These are phyloP conservation scores for Cyprinodon brontotheroides DNA, from an alignment of 2,113 vertebrate genomes.

Conservation along the genomic window DNA sequence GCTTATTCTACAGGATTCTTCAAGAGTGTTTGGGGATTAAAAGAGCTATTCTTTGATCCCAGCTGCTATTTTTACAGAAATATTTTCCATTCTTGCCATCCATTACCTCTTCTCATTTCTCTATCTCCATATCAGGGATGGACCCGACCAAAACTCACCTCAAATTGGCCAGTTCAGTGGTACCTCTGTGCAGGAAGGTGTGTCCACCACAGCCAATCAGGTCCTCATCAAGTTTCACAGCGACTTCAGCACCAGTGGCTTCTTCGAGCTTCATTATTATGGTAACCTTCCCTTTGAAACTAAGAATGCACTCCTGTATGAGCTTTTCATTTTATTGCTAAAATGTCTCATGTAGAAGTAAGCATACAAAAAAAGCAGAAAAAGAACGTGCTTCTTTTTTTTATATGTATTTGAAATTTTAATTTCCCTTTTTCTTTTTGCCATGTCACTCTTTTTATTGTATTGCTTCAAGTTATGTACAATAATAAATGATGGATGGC, in stretches of 20 bases:
- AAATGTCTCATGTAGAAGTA: background rate
- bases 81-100: conserved; percentile 2
- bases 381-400: conserved; percentile 1
- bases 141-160: conserved; percentile 77
- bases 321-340: conserved; percentile 25
- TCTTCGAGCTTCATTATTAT: conserved; percentile 78
- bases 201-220: conserved; percentile 79
- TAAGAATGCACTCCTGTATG: conserved; percentile 28
- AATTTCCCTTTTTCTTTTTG: conserved; percentile 22
- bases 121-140: conserved; percentile 68
- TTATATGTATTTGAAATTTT: background rate
- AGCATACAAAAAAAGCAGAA: conserved; percentile 6
- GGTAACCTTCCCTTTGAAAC: conserved; percentile 61
- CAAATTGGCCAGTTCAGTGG: conserved; percentile 81
- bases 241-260: conserved; percentile 82
- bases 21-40: conserved; percentile 19
- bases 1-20: conserved; percentile 6
- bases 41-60: conserved; percentile 52
- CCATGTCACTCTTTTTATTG: conserved; percentile 19
- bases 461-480: conserved; percentile 25
- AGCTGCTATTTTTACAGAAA: conserved; percentile 42
- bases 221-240: conserved; percentile 83
- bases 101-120: background rate
- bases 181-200: conserved; percentile 64
- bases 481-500: conserved; percentile 54